These are phyloP conservation scores for Serripes groenlandicus DNA, from an alignment of 2,888 invertebrate genomes.

Conservation along the genomic window DNA sequence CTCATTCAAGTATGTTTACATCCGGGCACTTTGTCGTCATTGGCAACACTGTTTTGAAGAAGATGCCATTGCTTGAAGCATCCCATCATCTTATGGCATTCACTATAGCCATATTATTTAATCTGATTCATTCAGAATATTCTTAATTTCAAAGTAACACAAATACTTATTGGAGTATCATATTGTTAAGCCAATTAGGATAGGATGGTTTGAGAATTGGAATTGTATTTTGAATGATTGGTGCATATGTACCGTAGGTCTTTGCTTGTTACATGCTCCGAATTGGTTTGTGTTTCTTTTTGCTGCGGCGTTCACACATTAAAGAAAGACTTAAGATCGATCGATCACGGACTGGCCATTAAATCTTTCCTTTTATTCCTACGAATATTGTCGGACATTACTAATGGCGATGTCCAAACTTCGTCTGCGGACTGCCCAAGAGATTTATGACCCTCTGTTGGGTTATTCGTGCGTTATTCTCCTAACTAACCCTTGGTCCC, in stretches of 20 bases:
- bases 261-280: not conserved
- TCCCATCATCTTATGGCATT: too few relatives aligned
- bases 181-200: not conserved
- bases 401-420: conserved; percentile 2
- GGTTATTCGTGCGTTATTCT: conserved; percentile 5
- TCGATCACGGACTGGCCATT: not conserved
- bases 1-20: too few relatives aligned
- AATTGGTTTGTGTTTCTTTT: too few relatives aligned
- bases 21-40: too few relatives aligned
- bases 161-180: not conserved
- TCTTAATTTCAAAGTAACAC: not conserved
- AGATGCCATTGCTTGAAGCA: too few relatives aligned
- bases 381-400: not conserved
- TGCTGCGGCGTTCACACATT: too few relatives aligned
- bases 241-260: not conserved
- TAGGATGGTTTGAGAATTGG: not conserved
- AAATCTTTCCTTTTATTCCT: conserved; percentile 15
- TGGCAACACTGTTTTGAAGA: too few relatives aligned
- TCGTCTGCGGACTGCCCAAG: not conserved
- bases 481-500: not conserved
- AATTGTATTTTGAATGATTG: not conserved
- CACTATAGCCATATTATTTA: too few relatives aligned
- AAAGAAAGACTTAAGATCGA: conserved; percentile 5
- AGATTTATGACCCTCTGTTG: conserved; percentile 11
- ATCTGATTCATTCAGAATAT: not conserved